These are phyloP conservation scores for Plecturocebus donacophilus DNA, from an alignment of 2,113 vertebrate genomes.

Conservation along the genomic window DNA sequence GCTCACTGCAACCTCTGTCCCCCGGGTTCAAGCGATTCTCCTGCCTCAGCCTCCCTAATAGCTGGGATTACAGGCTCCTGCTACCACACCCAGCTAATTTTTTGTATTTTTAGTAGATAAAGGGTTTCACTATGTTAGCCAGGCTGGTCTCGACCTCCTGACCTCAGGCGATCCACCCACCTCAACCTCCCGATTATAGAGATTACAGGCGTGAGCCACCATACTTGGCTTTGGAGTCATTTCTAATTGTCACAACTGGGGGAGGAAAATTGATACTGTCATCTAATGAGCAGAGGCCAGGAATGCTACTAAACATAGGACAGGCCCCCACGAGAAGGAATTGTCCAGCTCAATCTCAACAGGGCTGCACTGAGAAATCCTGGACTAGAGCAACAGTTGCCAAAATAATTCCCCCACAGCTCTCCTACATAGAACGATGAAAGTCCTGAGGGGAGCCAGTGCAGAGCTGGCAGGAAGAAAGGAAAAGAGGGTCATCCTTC, in stretches of 20 bases:
- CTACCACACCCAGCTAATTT: too few relatives aligned
- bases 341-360: neutral
- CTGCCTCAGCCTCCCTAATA: too few relatives aligned
- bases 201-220: too few relatives aligned
- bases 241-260: neutral
- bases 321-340: neutral
- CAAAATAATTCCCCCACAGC: neutral
- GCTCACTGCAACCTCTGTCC: too few relatives aligned
- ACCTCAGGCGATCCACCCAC: too few relatives aligned
- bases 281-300: neutral
- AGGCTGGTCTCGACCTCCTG: too few relatives aligned
- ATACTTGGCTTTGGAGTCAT: neutral
- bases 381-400: neutral
- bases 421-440: neutral
- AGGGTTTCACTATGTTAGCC: too few relatives aligned
- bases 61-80: too few relatives aligned
- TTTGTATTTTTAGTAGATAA: too few relatives aligned
- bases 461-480: neutral
- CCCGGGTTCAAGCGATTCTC: too few relatives aligned
- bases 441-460: neutral
- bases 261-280: neutral
- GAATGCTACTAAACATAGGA: neutral
- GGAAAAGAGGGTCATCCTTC: neutral
- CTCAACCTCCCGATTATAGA: too few relatives aligned
- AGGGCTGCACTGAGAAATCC: neutral